Base-by-base conservation (phyloP, 2,888 invertebrate species). In the Epicampocera succincta region DNA sequence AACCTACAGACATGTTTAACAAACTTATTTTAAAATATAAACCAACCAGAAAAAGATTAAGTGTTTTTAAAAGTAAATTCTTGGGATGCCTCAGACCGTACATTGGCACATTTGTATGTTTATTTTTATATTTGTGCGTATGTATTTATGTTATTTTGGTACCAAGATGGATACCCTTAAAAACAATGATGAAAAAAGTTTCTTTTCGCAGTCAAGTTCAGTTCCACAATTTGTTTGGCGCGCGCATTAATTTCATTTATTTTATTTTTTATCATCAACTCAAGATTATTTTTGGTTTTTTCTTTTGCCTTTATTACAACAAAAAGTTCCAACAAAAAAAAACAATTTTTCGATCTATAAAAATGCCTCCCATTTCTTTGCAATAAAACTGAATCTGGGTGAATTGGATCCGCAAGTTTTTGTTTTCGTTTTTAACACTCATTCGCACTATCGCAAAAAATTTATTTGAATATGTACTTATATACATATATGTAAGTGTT, bases 171-270 rank as follows among this genome's bases (percentile, higher is more conserved):
- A 52, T 58, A 63, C 38, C 40, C 38, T 66, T 42, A 65, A 63
- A 76, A 66, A 69, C 17, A 33, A 33, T 33, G 33, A 9, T 33
- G 5, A 61, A 52, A 72, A 78, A 54, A 76, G 17, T 58, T 52
- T 76, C 78, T 71, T 79, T 84, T 72, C 87, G 85, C 87, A 88
- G 87, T 89, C 88, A 89, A 89, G 88, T 89, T 89, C 89, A 89
- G 87, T 87, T 87, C 82, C 82, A 86, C 86, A 87, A 88, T 88
- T 88, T 87, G 85, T 85, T 84, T 86, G 85, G 85, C 85, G 85
- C 84, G 85, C 84, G 85, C 85, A 86, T 87, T 84, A 84, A 85
- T 86, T 85, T 86, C 85, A 58, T 77, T 73, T 46, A 73, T 68
- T 58, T 77, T 58, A 83, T 84, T 85, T 77, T 72, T 44, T 82